Percentiles rank a stretch among this genome's conserved stretches.
These are phyloP conservation scores for Drosophila ambigua DNA, from an alignment of 1,140 invertebrate genomes.

Conservation along the genomic window DNA sequence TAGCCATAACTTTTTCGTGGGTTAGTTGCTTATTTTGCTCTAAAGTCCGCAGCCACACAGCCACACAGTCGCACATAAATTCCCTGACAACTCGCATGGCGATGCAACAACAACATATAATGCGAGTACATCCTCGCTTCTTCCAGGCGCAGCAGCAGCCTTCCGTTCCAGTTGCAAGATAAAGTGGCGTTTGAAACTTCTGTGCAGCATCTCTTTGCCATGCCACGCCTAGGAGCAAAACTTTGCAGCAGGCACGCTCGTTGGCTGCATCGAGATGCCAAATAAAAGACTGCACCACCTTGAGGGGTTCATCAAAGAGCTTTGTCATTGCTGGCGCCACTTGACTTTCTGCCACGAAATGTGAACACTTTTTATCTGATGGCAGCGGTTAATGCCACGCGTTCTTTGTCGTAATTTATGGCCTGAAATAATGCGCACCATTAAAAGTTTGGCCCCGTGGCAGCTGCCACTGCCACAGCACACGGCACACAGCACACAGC, in stretches of 20 bases:
- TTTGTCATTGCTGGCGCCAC: constrained; percentile 39
- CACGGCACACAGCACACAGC: constrained; percentile 16
- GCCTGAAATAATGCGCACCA: constrained; percentile 77
- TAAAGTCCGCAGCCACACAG: constrained; percentile 53
- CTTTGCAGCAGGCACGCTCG: constrained; percentile 19
- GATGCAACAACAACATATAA: constrained; percentile 47
- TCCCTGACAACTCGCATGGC: constrained; percentile 54
- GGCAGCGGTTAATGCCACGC: constrained; percentile 46
- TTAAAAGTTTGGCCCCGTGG: constrained; percentile 67
- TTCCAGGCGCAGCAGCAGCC: constrained; percentile 44
- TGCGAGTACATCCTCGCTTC: constrained; percentile 19
- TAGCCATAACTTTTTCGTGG: constrained; percentile 69
- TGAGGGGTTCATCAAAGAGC: constrained; percentile 49
- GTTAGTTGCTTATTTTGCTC: constrained; percentile 75
- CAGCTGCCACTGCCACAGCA: constrained; percentile 52
- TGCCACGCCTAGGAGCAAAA: constrained; percentile 34
- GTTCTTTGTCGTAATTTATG: constrained; percentile 74
- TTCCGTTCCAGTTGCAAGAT: constrained; percentile 46
- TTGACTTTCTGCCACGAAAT: constrained; percentile 58
- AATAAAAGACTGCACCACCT: constrained; percentile 35
- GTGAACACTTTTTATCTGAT: constrained; percentile 70
- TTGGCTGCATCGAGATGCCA: constrained; percentile 9
- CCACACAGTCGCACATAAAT: constrained; percentile 54
- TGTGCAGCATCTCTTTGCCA: constrained; percentile 46
- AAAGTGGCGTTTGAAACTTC: constrained; percentile 79